Evolutionary conservation across 2,888 invertebrate genomes (phyloP).

Genomic region (Dolichomitus sp.): DNA sequence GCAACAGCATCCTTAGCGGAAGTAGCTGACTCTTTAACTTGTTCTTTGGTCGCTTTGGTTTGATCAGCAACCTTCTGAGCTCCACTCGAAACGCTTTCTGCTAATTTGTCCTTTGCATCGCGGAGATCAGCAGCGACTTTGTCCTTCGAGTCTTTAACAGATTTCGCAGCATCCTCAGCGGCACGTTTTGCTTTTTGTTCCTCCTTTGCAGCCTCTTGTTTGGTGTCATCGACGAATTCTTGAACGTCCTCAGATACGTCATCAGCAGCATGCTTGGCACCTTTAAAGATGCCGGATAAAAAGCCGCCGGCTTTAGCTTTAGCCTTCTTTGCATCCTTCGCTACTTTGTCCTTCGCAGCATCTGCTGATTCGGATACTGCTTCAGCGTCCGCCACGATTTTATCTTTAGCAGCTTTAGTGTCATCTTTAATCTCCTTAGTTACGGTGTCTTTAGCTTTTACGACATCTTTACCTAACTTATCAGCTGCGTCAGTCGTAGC

Average conservation of each 20-base stretch:
- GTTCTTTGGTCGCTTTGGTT: conserved; percentile 38
- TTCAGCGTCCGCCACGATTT: conserved; percentile 34
- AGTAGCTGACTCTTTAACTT: conserved; percentile 30
- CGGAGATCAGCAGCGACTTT: conserved; percentile 38
- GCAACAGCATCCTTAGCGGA: conserved; percentile 66
- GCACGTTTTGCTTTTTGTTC: conserved; percentile 51
- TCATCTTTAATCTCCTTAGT: conserved; percentile 71
- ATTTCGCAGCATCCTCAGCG: conserved; percentile 50
- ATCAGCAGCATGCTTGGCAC: conserved; percentile 67
- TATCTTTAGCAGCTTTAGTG: conserved; percentile 59
- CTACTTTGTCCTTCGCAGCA: conserved; percentile 64
- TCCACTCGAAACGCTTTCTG: conserved; percentile 40
- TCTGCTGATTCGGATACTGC: conserved; percentile 52
- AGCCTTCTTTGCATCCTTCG: conserved; percentile 66
- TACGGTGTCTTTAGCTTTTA: conserved; percentile 52
- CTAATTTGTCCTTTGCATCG: conserved; percentile 66
- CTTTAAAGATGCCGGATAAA: conserved; percentile 71
- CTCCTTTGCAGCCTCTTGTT: conserved; percentile 52
- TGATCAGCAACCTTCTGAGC: conserved; percentile 1
- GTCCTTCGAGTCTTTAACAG: conserved; percentile 75
- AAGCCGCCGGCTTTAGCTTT: conserved; percentile 70
- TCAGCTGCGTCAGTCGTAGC: conserved; percentile 83
- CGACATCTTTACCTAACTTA: conserved; percentile 48
- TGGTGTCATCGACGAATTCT: conserved; percentile 64
- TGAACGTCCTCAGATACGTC: conserved; percentile 62